Evolutionary conservation across 2,888 invertebrate genomes (phyloP), one percentile per base, ranked within the genome.

Genomic region (Salticus scenicus): DNA sequence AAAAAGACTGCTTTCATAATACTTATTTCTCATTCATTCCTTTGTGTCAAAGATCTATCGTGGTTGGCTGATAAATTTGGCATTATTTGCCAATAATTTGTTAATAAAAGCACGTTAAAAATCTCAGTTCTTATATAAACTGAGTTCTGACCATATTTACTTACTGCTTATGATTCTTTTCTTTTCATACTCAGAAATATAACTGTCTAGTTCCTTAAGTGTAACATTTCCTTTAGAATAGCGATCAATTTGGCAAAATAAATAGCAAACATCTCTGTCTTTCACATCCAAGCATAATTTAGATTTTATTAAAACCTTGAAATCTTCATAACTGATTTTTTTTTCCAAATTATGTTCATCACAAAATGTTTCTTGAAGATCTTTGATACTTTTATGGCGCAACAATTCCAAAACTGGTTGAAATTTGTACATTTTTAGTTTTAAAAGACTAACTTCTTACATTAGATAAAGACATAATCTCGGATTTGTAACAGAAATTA

Each of bases 181-280:
- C 17, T 67, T 51, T 72, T 83, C 83, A 24, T 83, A 83, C 30
- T 28, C 31, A 57, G 70, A 66, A 14, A 83, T 1, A 24, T 83
- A 83, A 10, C 37, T 28, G 7, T 28, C 63, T 27, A 83, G 64
- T 17, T 30, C 57, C 41, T 17, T 67, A 20, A 47, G 57, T 1
- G 51, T 72, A 14, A 83, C 69, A 17, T 5, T 66, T 27, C 51
- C 77, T 72, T 73, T 72, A 30, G 33, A 51, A 41, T 83, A 83
- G n/a, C 33, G 77, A 67, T 83, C 83, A 67, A 83, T 73, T 72
- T 83, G 83, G 24, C 69, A 67, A 30, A 83, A 83, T 24, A 83
- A 31, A 8, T 20, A 47, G 1, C 63, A 8, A 30, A 33, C 28
- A 63, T 77, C 76, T 27, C 72, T 67, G 17, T 72, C 28, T 14